phyloP scores from a whole-genome alignment of 2,113 vertebrate species.

The Siniperca chuatsi region DNA sequence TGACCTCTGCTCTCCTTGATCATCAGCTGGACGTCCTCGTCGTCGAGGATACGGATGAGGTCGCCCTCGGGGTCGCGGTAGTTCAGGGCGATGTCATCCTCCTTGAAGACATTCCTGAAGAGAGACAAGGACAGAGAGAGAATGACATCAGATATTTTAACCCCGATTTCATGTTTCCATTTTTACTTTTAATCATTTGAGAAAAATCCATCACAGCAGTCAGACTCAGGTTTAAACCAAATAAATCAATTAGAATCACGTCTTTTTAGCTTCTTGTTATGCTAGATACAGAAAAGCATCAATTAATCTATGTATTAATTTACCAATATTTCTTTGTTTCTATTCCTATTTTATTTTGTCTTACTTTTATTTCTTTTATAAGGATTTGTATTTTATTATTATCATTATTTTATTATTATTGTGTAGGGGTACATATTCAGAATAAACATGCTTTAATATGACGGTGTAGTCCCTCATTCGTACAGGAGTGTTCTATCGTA shows the following conservation, averaged over 20 bases:
- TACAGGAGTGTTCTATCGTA: too few relatives aligned
- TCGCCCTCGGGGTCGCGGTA: constrained; percentile 91
- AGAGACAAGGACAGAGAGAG: neutral
- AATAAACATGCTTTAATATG: neutral
- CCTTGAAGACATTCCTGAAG: constrained; percentile 87
- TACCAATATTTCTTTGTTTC: neutral
- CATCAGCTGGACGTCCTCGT: constrained; percentile 92
- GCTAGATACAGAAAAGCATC: neutral
- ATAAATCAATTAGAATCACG: neutral
- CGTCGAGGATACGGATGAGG: constrained; percentile 89
- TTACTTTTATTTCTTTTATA: neutral
- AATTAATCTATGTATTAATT: neutral
- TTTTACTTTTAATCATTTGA: neutral
- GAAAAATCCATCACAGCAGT: neutral
- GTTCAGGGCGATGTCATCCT: constrained; percentile 89
- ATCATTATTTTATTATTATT: neutral
- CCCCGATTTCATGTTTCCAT: neutral
- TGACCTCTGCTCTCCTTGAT: constrained; percentile 80
- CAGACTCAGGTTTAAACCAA: neutral
- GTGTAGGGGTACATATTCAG: neutral
- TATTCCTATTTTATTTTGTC: neutral
- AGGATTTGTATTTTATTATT: neutral
- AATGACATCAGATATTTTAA: neutral
- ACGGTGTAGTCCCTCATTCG: too few relatives aligned
- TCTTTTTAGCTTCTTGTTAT: neutral